Evolutionary conservation across 2,797 vertebrate genomes (phyloP).

Genomic region (Selene dorsalis): DNA sequence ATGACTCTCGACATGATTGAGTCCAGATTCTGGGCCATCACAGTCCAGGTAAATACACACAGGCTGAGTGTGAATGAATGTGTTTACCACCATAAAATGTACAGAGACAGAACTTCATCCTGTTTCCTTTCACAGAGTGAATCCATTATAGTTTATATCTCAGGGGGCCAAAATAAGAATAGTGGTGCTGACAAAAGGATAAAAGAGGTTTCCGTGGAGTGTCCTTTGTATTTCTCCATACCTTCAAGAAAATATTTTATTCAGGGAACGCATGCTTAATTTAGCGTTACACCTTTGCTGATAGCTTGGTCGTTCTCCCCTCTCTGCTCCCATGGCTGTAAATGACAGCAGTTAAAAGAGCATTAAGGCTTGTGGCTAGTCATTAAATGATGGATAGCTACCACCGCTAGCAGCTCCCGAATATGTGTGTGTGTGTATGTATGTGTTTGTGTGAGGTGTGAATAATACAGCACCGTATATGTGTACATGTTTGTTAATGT

Average conservation of each 20-base stretch:
- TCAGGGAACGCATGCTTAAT: slow-evolving; percentile 44
- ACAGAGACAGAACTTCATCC: background rate
- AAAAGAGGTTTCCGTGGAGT: background rate
- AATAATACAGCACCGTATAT: slow-evolving; percentile 34
- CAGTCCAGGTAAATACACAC: slow-evolving; percentile 67
- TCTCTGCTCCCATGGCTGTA: slow-evolving; percentile 56
- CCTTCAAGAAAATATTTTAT: slow-evolving; percentile 30
- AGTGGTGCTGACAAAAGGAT: background rate
- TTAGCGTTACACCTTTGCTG: slow-evolving; percentile 42
- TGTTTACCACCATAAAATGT: background rate
- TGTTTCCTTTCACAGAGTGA: background rate
- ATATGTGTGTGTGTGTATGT: slow-evolving; percentile 26
- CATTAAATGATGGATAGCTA: slow-evolving; percentile 71
- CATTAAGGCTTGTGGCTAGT: slow-evolving; percentile 69
- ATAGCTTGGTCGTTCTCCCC: slow-evolving; percentile 32
- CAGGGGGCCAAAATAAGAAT: background rate
- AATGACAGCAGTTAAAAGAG: slow-evolving; percentile 78
- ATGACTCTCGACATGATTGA: slow-evolving; percentile 74
- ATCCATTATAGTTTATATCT: background rate
- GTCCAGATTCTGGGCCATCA: slow-evolving; percentile 72
- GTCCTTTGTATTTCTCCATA: slow-evolving; percentile 20
- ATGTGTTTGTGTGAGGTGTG: slow-evolving; percentile 40
- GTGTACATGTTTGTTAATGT: slow-evolving; percentile 38
- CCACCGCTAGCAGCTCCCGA: slow-evolving; percentile 15
- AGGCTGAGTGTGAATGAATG: background rate